Evolutionary conservation across 2,888 invertebrate genomes (phyloP).

Genomic region (Liopterus haemorrhoidalis): DNA sequence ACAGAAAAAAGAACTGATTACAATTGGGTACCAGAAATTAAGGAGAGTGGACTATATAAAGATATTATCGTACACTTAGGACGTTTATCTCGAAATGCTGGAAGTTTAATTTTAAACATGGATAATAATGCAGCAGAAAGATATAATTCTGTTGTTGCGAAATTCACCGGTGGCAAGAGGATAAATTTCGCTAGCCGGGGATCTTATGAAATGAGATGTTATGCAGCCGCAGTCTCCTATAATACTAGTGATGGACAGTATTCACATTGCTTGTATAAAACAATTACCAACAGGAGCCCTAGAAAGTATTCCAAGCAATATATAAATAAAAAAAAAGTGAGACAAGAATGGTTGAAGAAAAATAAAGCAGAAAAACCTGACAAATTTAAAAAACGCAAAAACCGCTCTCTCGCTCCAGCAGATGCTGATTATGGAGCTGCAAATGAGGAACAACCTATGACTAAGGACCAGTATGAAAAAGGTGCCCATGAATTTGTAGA

Average conservation of each 20-base stretch:
- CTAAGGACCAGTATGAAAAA: background rate
- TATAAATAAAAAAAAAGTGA: constrained; percentile 3
- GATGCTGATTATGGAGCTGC: constrained; percentile 5
- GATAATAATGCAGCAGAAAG: too few species aligned
- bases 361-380: background rate
- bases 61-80: constrained; percentile 13
- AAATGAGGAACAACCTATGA: background rate
- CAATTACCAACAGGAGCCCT: constrained; percentile 6
- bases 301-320: constrained; percentile 1
- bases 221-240: constrained; percentile 17
- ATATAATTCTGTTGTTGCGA: too few species aligned
- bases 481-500: background rate
- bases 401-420: background rate
- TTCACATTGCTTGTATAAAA: constrained; percentile 5
- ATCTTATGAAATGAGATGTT: constrained; percentile 13
- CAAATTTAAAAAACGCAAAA: background rate
- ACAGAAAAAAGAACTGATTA: constrained; percentile 1
- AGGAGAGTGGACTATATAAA: constrained; percentile 17
- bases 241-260: constrained; percentile 9
- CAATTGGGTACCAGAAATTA: constrained; percentile 16
- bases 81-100: constrained; percentile 14
- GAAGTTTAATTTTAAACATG: constrained; percentile 17
- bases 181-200: constrained; percentile 8
- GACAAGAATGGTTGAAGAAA: background rate
- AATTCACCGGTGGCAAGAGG: too few species aligned